Conservation (phyloP, 2,113 vertebrate genomes). For the Nesogale talazaci region DNA sequence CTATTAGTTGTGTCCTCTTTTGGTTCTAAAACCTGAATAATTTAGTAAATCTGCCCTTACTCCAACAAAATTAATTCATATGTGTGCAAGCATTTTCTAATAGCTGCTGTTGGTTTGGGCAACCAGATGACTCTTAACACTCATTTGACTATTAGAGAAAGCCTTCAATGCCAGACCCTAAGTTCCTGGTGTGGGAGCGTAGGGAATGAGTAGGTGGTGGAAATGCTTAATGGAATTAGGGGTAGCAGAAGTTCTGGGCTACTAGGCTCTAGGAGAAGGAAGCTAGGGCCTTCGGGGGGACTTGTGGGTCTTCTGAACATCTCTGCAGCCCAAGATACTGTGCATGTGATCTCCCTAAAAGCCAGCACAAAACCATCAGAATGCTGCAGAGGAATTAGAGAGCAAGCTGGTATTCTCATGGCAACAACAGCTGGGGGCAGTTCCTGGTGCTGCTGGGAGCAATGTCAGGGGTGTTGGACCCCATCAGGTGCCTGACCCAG, state of each 20-base stretch:
- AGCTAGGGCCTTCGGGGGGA: neutral
- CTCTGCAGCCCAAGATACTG: neutral
- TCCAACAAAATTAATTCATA: conserved; percentile 47
- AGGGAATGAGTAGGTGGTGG: neutral
- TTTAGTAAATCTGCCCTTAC: conserved; percentile 44
- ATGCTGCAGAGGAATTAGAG: neutral
- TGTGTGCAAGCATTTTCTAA: conserved; percentile 42
- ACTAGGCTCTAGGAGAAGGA: neutral
- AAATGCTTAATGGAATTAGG: neutral
- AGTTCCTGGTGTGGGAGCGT: neutral
- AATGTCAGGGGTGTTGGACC: too few species aligned
- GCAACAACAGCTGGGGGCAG: fast-evolving
- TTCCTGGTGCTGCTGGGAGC: neutral
- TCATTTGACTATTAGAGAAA: conserved; percentile 28
- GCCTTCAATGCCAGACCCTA: neutral
- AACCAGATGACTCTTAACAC: conserved; percentile 72
- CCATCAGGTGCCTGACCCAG: too few species aligned
- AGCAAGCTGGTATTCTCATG: neutral
- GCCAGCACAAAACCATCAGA: neutral
- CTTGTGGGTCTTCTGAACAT: neutral
- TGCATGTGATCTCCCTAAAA: neutral
- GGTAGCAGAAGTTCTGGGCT: neutral
- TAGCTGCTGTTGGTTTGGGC: conserved; percentile 65
- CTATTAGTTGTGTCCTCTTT: neutral
- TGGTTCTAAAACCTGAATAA: conserved; percentile 9